These are phyloP conservation scores for Solen grandis DNA, from an alignment of 1,140 invertebrate genomes.

Conservation along the genomic window DNA sequence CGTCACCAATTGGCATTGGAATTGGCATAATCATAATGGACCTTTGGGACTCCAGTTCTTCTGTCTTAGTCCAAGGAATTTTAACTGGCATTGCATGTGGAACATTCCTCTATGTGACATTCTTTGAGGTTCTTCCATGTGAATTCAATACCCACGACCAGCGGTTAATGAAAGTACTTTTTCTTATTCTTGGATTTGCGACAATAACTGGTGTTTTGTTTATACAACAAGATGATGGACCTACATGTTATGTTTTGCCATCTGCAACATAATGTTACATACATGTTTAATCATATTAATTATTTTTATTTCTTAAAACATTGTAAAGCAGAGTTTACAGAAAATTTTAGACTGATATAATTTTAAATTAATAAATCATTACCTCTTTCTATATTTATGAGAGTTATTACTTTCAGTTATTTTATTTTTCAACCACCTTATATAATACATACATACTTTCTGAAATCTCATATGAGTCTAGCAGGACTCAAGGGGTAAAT, in stretches of 20 bases:
- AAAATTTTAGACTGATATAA: too few species aligned
- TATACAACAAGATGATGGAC: slow-evolving; percentile 51
- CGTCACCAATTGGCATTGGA: slow-evolving; percentile 86
- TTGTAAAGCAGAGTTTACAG: too few species aligned
- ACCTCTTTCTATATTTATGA: too few species aligned
- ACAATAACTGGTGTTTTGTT: slow-evolving; percentile 69
- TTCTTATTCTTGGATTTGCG: slow-evolving; percentile 72
- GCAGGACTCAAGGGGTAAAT: too few species aligned
- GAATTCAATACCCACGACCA: slow-evolving; percentile 77
- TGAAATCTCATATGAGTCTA: too few species aligned
- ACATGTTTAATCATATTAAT: too few species aligned
- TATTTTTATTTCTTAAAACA: too few species aligned
- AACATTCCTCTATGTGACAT: slow-evolving; percentile 94
- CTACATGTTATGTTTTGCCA: slow-evolving; percentile 42
- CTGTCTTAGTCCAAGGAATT: slow-evolving; percentile 81
- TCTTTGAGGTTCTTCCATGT: slow-evolving; percentile 92
- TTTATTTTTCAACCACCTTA: too few species aligned
- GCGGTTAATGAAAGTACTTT: slow-evolving; percentile 73
- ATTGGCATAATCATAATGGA: slow-evolving; percentile 84
- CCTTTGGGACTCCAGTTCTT: slow-evolving; percentile 73
- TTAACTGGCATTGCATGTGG: slow-evolving; percentile 90
- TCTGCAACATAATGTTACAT: neutral
- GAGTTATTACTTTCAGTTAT: too few species aligned
- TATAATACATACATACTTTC: too few species aligned
- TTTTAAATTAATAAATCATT: too few species aligned